phyloP scores from a whole-genome alignment of 2,797 vertebrate genomes.

The Petrocephalus sullivani region DNA sequence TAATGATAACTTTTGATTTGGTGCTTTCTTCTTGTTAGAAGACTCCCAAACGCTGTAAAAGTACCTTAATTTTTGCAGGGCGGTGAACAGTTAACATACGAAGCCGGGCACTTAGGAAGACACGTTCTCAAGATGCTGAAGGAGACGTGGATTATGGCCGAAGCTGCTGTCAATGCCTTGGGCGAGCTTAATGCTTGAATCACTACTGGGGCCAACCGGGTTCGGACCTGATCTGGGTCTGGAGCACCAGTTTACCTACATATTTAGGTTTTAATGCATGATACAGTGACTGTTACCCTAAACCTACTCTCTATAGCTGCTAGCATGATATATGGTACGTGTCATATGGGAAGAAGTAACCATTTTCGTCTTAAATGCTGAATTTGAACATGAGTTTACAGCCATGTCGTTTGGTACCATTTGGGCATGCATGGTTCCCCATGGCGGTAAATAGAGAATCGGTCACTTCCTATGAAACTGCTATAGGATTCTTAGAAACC shows the following conservation, averaged over 20 bases:
- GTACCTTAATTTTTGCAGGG: conserved; percentile 70
- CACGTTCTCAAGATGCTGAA: conserved; percentile 43
- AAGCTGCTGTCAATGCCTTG: conserved; percentile 34
- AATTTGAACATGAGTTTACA: background rate
- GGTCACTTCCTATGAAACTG: conserved; percentile 43
- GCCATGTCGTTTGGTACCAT: background rate
- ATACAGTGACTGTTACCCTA: background rate
- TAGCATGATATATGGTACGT: background rate
- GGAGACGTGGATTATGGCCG: conserved; percentile 36
- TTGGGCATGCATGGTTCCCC: background rate
- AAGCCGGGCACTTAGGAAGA: conserved; percentile 70
- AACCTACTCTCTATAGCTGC: background rate
- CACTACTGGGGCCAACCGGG: conserved; percentile 36
- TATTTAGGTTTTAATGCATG: background rate
- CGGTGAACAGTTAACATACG: conserved; percentile 48
- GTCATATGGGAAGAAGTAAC: background rate
- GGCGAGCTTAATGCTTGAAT: conserved; percentile 28
- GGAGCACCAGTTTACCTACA: background rate
- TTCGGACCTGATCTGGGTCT: background rate
- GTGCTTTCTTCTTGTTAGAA: conserved; percentile 69
- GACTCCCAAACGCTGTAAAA: conserved; percentile 66
- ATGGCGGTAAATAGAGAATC: conserved; percentile 40
- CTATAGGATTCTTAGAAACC: conserved; percentile 24
- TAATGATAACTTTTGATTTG: conserved; percentile 27
- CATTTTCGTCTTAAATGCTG: background rate